A percentile compares a stretch with the other conserved stretches of the same genome.
Evolutionary conservation across 1,140 invertebrate species (phyloP).

Genomic region (Mycetomoellerius zeteki): DNA sequence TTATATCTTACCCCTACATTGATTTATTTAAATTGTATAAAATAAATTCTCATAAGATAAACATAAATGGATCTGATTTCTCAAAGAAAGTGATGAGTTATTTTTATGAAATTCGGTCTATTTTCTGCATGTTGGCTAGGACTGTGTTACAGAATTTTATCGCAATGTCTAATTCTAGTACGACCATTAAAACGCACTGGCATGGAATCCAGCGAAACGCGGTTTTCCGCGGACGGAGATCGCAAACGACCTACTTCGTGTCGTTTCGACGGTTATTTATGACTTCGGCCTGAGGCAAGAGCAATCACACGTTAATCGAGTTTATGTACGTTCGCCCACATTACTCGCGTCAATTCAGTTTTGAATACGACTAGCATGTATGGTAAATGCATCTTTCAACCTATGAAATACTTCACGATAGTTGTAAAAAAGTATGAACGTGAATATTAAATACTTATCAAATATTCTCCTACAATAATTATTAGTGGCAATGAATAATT

Average conservation of each 20-base stretch:
- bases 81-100: conserved; percentile 14
- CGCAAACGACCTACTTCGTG: conserved; percentile 47
- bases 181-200: conserved; percentile 51
- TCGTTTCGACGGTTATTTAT: conserved; percentile 61
- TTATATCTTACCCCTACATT: neutral
- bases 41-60: neutral
- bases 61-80: neutral
- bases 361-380: neutral
- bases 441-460: conserved; percentile 18
- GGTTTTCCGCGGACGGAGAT: conserved; percentile 33
- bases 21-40: neutral
- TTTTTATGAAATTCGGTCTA: conserved; percentile 12
- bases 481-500: conserved; percentile 8
- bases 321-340: conserved; percentile 27
- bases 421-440: neutral
- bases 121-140: neutral
- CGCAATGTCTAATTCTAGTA: conserved; percentile 51
- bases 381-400: neutral
- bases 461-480: neutral
- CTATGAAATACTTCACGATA: neutral
- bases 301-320: conserved; percentile 65
- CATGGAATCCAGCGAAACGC: conserved; percentile 33
- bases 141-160: conserved; percentile 47
- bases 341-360: conserved; percentile 46
- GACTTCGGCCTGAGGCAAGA: conserved; percentile 44